A percentile compares a stretch with the other conserved stretches of the same genome.
Conservation (phyloP, 92 coral and sea anemone genomes). For the Virgularia gustaviana region DNA sequence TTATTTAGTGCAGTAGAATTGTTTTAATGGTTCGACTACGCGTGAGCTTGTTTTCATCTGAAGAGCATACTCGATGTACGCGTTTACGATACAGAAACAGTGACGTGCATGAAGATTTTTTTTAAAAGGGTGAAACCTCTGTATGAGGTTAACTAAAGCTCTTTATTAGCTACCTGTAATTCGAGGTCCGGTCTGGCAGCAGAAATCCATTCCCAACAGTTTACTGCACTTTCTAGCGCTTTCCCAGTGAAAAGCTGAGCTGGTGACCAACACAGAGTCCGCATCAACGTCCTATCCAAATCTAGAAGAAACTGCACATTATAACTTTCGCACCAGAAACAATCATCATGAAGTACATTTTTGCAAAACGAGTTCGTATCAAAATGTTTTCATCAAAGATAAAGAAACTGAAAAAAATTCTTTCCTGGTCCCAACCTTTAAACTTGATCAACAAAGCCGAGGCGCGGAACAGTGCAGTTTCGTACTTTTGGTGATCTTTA, state of each 20-base stretch:
- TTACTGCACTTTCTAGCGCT: slow-evolving; percentile 83
- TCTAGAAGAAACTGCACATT: slow-evolving; percentile 36
- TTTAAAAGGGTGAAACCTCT: no score
- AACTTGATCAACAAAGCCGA: slow-evolving; percentile 80
- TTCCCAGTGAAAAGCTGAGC: slow-evolving; percentile 80
- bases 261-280: slow-evolving; percentile 86
- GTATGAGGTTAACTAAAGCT: not conserved
- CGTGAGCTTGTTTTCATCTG: no score
- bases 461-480: slow-evolving; percentile 84
- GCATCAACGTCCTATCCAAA: slow-evolving; percentile 71
- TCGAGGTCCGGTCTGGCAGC: slow-evolving; percentile 92
- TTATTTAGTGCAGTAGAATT: no score
- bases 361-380: not conserved
- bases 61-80: no score
- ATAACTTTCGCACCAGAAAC: not conserved
- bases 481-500: slow-evolving; percentile 55
- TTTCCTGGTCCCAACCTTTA: no score
- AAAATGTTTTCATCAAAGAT: not conserved
- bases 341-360: not conserved
- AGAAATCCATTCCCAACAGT: slow-evolving; percentile 97
- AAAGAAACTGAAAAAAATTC: no score
- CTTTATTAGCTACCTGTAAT: slow-evolving; percentile 67
- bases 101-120: no score
- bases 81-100: no score
- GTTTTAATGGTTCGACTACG: no score